Base-by-base conservation (phyloP, 2,113 vertebrate genomes). In the Oncorhynchus kisutch region DNA sequence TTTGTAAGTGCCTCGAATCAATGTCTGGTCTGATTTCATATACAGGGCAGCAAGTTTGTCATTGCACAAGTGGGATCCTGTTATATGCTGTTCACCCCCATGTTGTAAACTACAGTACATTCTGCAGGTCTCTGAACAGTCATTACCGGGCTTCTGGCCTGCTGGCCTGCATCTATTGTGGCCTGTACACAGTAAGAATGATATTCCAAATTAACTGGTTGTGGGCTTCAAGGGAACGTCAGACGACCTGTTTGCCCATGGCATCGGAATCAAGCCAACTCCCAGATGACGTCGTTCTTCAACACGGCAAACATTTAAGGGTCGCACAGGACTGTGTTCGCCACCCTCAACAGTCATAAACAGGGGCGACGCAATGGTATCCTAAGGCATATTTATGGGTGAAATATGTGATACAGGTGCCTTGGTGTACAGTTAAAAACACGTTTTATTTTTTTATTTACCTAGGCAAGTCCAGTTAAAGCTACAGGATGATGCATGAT, bases 131-230 rank as follows among this genome's bases (percentile, higher is more conserved):
- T 86, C 86, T 1, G 6, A 79, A 34, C 71, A 9, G 74, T 77
- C 81, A 86, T 90, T 87, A 91, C 64, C 0, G 8, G 48, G 67
- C 76, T 70, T 81, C 70, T 11, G 24, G 67, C 74, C 70, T 73
- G 51, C 51, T 18, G 51, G 51, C 51, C 5, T 18, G 14, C 73
- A 79, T 81, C 87, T 87, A 83, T 71, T 62, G 85, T 80, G 85
- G 84, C 85, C 80, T 39, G n/a, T 70, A 68, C 48, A 3, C 76
- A 2, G 20, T 8, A 70, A 76, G 81, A 82, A 88, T 85, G 20
- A 90, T 80, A 81, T 82, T 78, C 78, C 72, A 85, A 88, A 90
- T 91, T n/a, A 89, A 89, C 80, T 90, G 81, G 57, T 83, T 51
- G 76, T 84, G 87, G 9, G 87, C 85, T 80, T 85, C 73, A 54